Conservation (phyloP, 1,140 invertebrate genomes). For the Acromyrmex charruanus region DNA sequence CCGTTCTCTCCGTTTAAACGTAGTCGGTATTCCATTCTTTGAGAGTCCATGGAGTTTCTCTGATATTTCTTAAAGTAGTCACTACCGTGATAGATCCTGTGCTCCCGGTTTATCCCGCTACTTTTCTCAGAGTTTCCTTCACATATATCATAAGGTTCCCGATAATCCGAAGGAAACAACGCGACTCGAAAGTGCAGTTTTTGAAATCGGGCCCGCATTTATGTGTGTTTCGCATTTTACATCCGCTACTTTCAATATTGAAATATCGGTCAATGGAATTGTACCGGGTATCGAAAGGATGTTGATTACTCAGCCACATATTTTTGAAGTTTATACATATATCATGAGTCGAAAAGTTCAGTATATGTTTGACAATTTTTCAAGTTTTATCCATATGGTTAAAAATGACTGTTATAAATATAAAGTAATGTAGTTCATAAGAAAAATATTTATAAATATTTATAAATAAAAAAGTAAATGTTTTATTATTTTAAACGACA, state of each 20-base stretch:
- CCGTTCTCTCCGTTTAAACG: conserved; percentile 42
- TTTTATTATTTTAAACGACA: background rate
- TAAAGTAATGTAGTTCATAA: background rate
- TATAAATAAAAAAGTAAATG: background rate
- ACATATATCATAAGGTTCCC: conserved; percentile 44
- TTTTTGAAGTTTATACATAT: background rate
- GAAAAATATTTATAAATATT: background rate
- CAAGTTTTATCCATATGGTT: background rate
- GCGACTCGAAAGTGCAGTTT: conserved; percentile 18
- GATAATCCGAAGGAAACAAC: conserved; percentile 41
- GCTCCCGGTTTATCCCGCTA: conserved; percentile 18
- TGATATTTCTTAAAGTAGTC: conserved; percentile 63
- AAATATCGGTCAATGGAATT: background rate
- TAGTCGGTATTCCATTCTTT: conserved; percentile 52
- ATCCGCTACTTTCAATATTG: background rate
- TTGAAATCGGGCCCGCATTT: background rate
- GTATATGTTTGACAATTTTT: background rate
- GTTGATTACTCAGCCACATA: background rate
- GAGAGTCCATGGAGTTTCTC: conserved; percentile 36
- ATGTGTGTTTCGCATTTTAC: background rate
- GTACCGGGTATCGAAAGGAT: background rate
- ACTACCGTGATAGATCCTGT: conserved; percentile 32
- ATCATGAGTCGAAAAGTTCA: background rate
- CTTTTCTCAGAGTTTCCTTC: conserved; percentile 39
- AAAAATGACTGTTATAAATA: background rate